Conservation (phyloP, 2,797 vertebrate genomes). For the Acanthurus tractus region DNA sequence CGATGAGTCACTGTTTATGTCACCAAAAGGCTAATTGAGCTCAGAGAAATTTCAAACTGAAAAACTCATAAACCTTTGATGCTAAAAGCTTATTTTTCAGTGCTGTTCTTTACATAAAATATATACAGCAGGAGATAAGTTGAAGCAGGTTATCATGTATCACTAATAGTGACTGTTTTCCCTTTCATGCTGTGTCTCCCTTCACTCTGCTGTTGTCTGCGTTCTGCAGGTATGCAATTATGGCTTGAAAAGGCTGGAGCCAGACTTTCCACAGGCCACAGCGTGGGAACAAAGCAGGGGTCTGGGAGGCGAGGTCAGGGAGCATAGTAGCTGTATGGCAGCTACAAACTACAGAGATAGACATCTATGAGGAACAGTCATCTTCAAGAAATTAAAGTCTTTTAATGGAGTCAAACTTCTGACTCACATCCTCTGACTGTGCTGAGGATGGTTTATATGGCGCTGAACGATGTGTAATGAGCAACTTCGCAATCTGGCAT, state of each 20-base stretch:
- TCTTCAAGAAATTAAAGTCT: slow-evolving; percentile 35
- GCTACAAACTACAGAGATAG: slow-evolving; percentile 30
- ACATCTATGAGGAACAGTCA: slow-evolving; percentile 42
- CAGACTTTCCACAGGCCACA: slow-evolving; percentile 80
- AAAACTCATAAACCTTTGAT: not conserved
- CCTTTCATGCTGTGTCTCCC: slow-evolving; percentile 54
- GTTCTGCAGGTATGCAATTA: slow-evolving; percentile 84
- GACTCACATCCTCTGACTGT: slow-evolving; percentile 58
- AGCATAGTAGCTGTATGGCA: slow-evolving; percentile 34
- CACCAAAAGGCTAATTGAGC: slow-evolving; percentile 7
- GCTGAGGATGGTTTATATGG: slow-evolving; percentile 50
- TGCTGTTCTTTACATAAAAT: slow-evolving; percentile 16
- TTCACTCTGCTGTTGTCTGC: slow-evolving; percentile 73
- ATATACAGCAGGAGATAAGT: slow-evolving; percentile 23
- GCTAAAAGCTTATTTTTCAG: slow-evolving; percentile 30
- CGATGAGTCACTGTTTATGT: not conserved
- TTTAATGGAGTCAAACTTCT: slow-evolving; percentile 31
- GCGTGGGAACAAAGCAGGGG: slow-evolving; percentile 76
- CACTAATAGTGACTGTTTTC: slow-evolving; percentile 31
- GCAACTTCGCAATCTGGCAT: slow-evolving; percentile 59
- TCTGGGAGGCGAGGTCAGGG: slow-evolving; percentile 63
- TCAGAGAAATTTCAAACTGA: slow-evolving; percentile 6
- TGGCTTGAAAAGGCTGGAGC: slow-evolving; percentile 81
- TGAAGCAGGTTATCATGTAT: slow-evolving; percentile 39
- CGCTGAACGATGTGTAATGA: slow-evolving; percentile 66